These are phyloP conservation scores for Melanotaenia trifasciata DNA, from an alignment of 2,797 vertebrate species.

Conservation along the genomic window DNA sequence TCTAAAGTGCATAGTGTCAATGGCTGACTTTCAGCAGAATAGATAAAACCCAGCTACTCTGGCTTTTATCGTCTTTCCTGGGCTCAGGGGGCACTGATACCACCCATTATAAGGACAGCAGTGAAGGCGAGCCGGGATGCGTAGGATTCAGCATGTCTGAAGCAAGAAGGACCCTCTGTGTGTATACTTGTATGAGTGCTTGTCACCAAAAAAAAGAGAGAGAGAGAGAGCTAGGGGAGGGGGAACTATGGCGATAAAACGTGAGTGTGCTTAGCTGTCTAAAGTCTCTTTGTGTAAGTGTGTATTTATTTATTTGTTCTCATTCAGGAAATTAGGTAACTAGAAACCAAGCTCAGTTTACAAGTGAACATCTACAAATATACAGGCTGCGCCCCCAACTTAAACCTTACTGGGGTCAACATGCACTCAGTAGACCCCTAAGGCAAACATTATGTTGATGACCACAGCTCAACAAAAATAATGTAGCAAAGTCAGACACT, in stretches of 20 bases:
- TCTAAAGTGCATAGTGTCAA: conserved; percentile 87
- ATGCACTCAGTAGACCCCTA: conserved; percentile 64
- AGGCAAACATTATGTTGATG: conserved; percentile 68
- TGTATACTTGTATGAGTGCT: conserved; percentile 38
- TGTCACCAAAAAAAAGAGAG: conserved; percentile 37
- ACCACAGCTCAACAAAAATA: conserved; percentile 74
- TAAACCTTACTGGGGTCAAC: conserved; percentile 68
- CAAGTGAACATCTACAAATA: conserved; percentile 83
- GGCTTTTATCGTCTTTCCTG: conserved; percentile 80
- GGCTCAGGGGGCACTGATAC: conserved; percentile 78
- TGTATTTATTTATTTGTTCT: conserved; percentile 82
- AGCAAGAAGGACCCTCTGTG: conserved; percentile 64
- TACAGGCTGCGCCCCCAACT: conserved; percentile 77
- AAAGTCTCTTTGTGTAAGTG: conserved; percentile 73
- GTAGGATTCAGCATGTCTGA: conserved; percentile 72
- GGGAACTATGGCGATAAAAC: conserved; percentile 52
- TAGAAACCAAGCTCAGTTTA: conserved; percentile 78
- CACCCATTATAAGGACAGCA: conserved; percentile 82
- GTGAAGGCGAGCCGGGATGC: conserved; percentile 79
- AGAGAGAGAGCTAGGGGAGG: conserved; percentile 1
- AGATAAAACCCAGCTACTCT: conserved; percentile 81
- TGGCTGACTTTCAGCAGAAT: conserved; percentile 85
- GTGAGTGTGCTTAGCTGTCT: conserved; percentile 45
- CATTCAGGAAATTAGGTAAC: conserved; percentile 84
- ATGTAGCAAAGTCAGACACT: conserved; percentile 65